phyloP scores from a whole-genome alignment of 2,888 invertebrate genomes.

The Prenolepis imparis region DNA sequence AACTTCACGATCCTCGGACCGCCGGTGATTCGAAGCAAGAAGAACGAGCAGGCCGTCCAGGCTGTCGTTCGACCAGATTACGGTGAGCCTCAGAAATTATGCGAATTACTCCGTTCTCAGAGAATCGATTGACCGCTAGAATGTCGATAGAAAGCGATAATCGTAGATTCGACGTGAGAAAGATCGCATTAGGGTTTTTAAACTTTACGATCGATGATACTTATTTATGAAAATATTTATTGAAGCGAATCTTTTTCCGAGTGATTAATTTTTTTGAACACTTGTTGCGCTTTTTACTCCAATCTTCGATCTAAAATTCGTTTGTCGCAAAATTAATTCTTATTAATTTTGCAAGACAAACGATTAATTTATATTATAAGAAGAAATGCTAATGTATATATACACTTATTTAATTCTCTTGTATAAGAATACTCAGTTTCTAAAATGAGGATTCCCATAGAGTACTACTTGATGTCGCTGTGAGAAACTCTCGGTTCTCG shows the following conservation, averaged over 20 bases:
- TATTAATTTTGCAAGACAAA: neutral
- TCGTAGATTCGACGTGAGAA: neutral
- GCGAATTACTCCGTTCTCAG: neutral
- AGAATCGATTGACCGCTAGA: neutral
- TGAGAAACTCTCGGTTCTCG: constrained; percentile 34
- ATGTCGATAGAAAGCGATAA: constrained; percentile 2
- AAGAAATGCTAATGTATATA: neutral
- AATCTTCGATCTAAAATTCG: no score
- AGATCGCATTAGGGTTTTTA: no score
- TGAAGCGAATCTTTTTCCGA: neutral
- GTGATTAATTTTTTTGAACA: neutral
- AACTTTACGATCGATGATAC: neutral
- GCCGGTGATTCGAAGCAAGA: constrained; percentile 87
- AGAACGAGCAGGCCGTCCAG: constrained; percentile 85
- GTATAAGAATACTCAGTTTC: neutral
- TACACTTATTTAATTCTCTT: neutral
- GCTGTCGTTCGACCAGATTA: constrained; percentile 86
- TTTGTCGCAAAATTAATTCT: no score
- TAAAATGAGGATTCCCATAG: neutral
- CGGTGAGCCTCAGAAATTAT: constrained; percentile 79
- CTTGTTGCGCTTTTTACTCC: constrained; percentile 16
- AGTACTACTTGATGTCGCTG: neutral
- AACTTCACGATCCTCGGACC: constrained; percentile 88
- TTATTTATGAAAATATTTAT: constrained; percentile 5
- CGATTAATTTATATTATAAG: no score